Percentiles rank a stretch among this genome's conserved stretches.
Conservation (phyloP, 2,113 vertebrate species). For the Xyrauchen texanus region DNA sequence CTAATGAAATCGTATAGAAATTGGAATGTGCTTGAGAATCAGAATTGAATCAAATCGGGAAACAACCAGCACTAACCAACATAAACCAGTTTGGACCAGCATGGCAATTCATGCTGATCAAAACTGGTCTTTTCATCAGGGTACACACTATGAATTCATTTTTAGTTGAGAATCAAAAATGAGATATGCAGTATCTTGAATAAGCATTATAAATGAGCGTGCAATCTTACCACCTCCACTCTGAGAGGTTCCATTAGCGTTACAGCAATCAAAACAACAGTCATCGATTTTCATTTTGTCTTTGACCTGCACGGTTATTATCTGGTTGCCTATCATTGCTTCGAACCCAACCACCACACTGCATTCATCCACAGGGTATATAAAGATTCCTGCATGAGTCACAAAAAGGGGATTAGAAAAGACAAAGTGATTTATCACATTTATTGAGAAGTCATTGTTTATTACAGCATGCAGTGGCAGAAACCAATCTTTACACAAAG, state of each 20-base stretch:
- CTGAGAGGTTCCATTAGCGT: slow-evolving; percentile 59
- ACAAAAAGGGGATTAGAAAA: neutral
- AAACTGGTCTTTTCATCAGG: too few relatives aligned
- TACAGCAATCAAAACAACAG: slow-evolving; percentile 69
- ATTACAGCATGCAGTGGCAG: neutral
- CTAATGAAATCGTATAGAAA: too few relatives aligned
- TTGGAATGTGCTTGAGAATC: too few relatives aligned
- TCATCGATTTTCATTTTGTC: slow-evolving; percentile 90
- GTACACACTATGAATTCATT: too few relatives aligned
- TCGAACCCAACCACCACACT: slow-evolving; percentile 90
- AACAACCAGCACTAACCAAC: too few relatives aligned
- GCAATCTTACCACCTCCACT: slow-evolving; percentile 75
- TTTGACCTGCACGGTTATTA: slow-evolving; percentile 89
- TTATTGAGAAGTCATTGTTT: neutral
- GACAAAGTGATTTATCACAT: neutral
- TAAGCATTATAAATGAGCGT: slow-evolving; percentile 10
- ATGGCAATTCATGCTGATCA: too few relatives aligned
- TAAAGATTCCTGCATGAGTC: slow-evolving; percentile 82
- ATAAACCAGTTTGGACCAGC: too few relatives aligned
- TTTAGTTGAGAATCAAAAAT: too few relatives aligned
- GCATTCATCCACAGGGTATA: slow-evolving; percentile 88
- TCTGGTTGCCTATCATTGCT: slow-evolving; percentile 80
- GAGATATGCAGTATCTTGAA: neutral
- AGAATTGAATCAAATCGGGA: too few relatives aligned
- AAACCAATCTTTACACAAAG: slow-evolving; percentile 1